phyloP scores from a whole-genome alignment of 2,888 invertebrate genomes.

The Cheilosia urbana region DNA sequence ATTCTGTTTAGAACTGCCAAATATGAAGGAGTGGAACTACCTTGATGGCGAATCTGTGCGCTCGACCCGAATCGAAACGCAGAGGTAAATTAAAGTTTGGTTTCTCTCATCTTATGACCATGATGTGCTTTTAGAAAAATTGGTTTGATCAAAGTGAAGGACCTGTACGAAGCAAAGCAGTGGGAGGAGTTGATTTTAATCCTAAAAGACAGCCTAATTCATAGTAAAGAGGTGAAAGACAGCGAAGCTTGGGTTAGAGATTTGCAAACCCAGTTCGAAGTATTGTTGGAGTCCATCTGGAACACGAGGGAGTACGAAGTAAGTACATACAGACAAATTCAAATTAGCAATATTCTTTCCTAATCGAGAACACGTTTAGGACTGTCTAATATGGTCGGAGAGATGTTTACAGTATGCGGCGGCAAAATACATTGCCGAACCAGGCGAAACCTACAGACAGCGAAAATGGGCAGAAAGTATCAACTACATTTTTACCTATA shows the following conservation, averaged over 20 bases:
- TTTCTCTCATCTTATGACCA: neutral
- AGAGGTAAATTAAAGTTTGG: conserved; percentile 82
- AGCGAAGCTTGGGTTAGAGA: conserved; percentile 77
- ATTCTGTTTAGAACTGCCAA: conserved; percentile 84
- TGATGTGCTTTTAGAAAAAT: conserved; percentile 84
- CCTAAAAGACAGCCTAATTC: conserved; percentile 85
- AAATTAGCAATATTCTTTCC: neutral
- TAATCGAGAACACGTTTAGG: conserved; percentile 77
- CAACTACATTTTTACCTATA: conserved; percentile 82
- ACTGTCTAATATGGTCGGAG: conserved; percentile 91
- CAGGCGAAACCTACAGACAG: conserved; percentile 81
- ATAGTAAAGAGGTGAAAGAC: conserved; percentile 79
- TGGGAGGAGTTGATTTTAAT: conserved; percentile 88
- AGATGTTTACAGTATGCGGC: conserved; percentile 90
- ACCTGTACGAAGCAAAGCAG: conserved; percentile 87
- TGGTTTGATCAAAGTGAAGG: conserved; percentile 87
- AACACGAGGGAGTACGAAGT: conserved; percentile 85
- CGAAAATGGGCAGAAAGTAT: conserved; percentile 84
- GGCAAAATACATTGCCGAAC: conserved; percentile 86
- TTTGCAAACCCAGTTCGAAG: conserved; percentile 78
- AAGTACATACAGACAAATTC: neutral
- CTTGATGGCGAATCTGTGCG: conserved; percentile 84
- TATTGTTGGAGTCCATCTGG: conserved; percentile 88
- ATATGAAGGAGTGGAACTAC: conserved; percentile 85
- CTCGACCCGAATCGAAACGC: conserved; percentile 84